These are phyloP conservation scores for Sebastes fasciatus DNA, from an alignment of 2,113 vertebrate species.

Conservation along the genomic window DNA sequence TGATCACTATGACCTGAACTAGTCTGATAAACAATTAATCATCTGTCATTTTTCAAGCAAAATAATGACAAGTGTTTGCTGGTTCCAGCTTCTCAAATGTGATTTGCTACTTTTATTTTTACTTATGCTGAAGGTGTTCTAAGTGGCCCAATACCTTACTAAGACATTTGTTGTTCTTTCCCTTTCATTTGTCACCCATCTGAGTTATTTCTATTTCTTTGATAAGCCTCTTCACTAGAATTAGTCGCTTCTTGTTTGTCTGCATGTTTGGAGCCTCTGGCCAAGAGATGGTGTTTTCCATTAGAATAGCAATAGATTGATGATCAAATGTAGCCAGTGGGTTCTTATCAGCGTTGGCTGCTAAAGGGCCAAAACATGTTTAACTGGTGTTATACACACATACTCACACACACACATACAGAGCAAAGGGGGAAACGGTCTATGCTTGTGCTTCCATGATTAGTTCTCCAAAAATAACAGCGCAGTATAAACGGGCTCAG, in stretches of 20 bases:
- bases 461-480: conserved; percentile 72
- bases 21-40: neutral
- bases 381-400: conserved; percentile 26
- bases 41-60: neutral
- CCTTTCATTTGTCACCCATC: neutral
- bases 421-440: conserved; percentile 37
- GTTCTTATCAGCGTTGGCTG: conserved; percentile 30
- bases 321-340: conserved; percentile 2
- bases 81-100: no score
- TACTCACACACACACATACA: neutral
- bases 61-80: no score
- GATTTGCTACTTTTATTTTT: no score
- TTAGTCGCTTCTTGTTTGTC: conserved; percentile 41
- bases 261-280: conserved; percentile 35
- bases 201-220: neutral
- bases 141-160: neutral
- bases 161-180: neutral
- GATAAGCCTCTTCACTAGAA: neutral
- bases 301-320: conserved; percentile 32
- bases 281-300: conserved; percentile 20
- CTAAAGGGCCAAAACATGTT: conserved; percentile 23
- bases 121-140: neutral
- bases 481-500: conserved; percentile 45
- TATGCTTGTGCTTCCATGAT: conserved; percentile 44
- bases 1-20: neutral